Evolutionary conservation across 2,888 invertebrate genomes (phyloP).

Genomic region (Pomacea canaliculata): DNA sequence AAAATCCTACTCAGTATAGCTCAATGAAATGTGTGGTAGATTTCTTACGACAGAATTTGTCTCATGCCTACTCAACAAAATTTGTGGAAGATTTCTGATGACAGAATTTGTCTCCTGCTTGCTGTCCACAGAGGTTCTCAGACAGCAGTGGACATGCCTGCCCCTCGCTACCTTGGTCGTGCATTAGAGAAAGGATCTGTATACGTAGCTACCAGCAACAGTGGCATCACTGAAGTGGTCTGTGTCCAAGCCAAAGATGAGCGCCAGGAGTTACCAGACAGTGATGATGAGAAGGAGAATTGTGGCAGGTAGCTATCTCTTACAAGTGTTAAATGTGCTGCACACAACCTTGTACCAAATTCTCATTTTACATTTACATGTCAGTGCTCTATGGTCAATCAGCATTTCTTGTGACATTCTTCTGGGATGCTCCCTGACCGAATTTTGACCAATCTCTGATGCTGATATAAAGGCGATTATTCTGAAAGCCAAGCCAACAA

Average conservation of each 20-base stretch:
- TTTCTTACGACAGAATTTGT: too few species aligned
- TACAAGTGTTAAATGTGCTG: neutral
- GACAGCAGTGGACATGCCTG: slow-evolving; percentile 57
- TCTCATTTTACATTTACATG: neutral
- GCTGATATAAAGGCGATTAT: too few species aligned
- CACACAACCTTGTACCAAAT: neutral
- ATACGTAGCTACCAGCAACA: slow-evolving; percentile 59
- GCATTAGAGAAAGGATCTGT: slow-evolving; percentile 60
- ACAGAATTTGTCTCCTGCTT: too few species aligned
- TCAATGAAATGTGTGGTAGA: too few species aligned
- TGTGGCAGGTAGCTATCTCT: slow-evolving; percentile 17
- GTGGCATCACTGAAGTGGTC: slow-evolving; percentile 57
- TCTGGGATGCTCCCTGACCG: too few species aligned
- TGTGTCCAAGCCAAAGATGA: slow-evolving; percentile 58
- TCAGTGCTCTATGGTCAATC: neutral
- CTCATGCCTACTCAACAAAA: too few species aligned
- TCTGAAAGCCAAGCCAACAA: too few species aligned
- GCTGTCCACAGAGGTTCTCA: slow-evolving; percentile 49
- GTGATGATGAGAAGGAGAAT: slow-evolving; percentile 32
- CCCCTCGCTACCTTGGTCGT: slow-evolving; percentile 62
- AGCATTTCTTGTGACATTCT: too few species aligned
- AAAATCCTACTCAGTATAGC: too few species aligned
- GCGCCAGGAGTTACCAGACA: slow-evolving; percentile 34
- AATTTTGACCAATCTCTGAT: too few species aligned
- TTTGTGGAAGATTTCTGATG: too few species aligned